A percentile compares a stretch with the other conserved stretches of the same genome.
These are phyloP conservation scores for Griposia aprilina DNA, from an alignment of 2,888 invertebrate genomes.

Conservation along the genomic window DNA sequence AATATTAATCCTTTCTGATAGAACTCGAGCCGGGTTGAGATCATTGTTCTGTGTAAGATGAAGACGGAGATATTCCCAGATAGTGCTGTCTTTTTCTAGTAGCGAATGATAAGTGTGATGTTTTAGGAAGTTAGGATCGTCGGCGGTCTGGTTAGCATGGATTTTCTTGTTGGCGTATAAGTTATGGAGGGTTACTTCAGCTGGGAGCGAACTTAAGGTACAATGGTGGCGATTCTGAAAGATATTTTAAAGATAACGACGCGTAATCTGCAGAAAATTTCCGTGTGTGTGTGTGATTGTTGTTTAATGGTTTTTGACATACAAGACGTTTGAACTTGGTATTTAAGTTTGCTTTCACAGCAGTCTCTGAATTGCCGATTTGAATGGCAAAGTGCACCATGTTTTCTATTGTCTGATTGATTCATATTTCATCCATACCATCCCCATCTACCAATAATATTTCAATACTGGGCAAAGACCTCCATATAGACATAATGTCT, in stretches of 20 bases:
- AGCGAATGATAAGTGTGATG: conserved; percentile 48
- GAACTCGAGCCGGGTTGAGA: conserved; percentile 31
- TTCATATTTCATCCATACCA: too few relatives aligned
- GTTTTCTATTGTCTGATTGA: neutral
- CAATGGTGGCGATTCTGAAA: conserved; percentile 30
- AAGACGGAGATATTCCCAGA: neutral
- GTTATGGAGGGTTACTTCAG: conserved; percentile 45
- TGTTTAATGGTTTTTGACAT: neutral
- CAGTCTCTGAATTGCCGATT: neutral
- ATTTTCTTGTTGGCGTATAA: conserved; percentile 56
- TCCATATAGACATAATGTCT: neutral
- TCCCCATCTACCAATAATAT: neutral
- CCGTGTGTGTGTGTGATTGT: neutral
- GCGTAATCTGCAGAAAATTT: neutral
- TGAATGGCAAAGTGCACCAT: neutral
- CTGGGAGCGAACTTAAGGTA: conserved; percentile 27
- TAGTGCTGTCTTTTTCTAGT: conserved; percentile 28
- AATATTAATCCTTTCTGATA: conserved; percentile 61
- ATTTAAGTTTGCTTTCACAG: neutral
- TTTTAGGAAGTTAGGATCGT: conserved; percentile 39
- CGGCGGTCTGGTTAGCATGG: conserved; percentile 51
- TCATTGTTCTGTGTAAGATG: conserved; percentile 32
- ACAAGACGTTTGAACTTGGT: neutral
- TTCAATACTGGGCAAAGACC: neutral
- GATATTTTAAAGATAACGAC: conserved; percentile 25